Percentiles rank a stretch among this genome's conserved stretches.
Conservation (phyloP, 2,888 invertebrate genomes). For the Oscheius sp. region DNA sequence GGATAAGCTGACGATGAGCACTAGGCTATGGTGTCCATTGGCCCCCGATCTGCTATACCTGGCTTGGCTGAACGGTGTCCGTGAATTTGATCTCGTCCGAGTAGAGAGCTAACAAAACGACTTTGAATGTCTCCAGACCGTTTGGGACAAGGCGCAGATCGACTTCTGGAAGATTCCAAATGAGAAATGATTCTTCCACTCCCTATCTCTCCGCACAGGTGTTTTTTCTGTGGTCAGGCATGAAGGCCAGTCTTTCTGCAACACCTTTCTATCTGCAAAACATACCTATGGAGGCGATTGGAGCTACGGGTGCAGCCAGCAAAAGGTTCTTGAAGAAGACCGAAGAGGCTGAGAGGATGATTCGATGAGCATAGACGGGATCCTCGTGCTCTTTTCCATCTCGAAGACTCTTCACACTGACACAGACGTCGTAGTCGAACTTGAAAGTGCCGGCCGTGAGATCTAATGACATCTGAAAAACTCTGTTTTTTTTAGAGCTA, state of each 20-base stretch:
- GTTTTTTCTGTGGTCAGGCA: too few relatives aligned
- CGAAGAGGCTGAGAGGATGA: conserved; percentile 57
- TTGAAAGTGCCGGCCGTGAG: conserved; percentile 18
- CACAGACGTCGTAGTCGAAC: conserved; percentile 37
- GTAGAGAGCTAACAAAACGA: conserved; percentile 49
- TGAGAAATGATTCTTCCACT: too few relatives aligned
- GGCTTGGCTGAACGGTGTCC: conserved; percentile 35
- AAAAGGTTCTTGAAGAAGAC: conserved; percentile 52
- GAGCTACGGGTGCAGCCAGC: conserved; percentile 9
- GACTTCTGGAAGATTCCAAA: conserved; percentile 35
- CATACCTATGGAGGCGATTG: conserved; percentile 33
- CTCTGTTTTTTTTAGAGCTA: background rate
- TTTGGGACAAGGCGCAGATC: conserved; percentile 48
- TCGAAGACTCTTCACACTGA: conserved; percentile 35
- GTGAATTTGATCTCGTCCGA: conserved; percentile 49
- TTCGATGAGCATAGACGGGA: conserved; percentile 55
- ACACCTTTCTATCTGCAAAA: background rate
- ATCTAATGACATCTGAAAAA: conserved; percentile 21
- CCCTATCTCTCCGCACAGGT: too few relatives aligned
- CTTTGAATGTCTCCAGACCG: conserved; percentile 48
- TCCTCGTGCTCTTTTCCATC: conserved; percentile 47
- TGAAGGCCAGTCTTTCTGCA: too few relatives aligned
- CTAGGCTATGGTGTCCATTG: background rate
- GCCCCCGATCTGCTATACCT: conserved; percentile 43
- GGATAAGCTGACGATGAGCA: conserved; percentile 8